Conservation (phyloP, 2,113 vertebrate species). For the Numida meleagris region DNA sequence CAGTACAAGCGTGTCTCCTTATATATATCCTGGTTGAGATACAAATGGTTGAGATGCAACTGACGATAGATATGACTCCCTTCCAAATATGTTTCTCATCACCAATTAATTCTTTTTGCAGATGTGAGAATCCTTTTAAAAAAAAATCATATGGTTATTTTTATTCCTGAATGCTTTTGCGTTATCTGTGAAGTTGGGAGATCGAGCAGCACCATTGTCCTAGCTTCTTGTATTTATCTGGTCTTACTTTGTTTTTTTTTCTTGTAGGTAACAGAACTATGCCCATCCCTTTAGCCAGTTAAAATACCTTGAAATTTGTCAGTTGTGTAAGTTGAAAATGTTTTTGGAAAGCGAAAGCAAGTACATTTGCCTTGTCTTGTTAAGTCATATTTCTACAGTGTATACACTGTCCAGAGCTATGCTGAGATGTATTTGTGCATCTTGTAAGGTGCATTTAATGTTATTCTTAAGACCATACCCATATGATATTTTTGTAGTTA, state of each 20-base stretch:
- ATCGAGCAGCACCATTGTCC: not conserved
- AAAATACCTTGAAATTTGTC: not conserved
- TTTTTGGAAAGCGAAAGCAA: not conserved
- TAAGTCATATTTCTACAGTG: not conserved
- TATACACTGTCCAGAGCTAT: not conserved
- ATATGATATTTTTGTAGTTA: not conserved
- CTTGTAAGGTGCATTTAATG: not conserved
- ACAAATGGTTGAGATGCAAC: not conserved
- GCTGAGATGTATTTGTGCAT: not conserved
- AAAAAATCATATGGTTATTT: not conserved
- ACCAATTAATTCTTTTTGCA: not conserved
- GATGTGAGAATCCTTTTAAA: not conserved
- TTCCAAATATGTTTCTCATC: not conserved
- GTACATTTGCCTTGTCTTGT: not conserved
- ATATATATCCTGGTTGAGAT: not conserved
- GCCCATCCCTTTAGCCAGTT: not conserved
- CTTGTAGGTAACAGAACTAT: not conserved
- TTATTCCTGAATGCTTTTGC: not conserved
- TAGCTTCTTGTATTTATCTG: not conserved
- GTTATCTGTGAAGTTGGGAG: not conserved
- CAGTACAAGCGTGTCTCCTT: not conserved
- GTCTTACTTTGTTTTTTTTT: not conserved
- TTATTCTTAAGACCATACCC: not conserved
- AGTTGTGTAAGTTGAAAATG: fast-evolving
- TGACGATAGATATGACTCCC: not conserved